Percentiles rank a stretch among this genome's conserved stretches.
Evolutionary conservation across 2,113 vertebrate species (phyloP).

Genomic region (Mustelus asterias): DNA sequence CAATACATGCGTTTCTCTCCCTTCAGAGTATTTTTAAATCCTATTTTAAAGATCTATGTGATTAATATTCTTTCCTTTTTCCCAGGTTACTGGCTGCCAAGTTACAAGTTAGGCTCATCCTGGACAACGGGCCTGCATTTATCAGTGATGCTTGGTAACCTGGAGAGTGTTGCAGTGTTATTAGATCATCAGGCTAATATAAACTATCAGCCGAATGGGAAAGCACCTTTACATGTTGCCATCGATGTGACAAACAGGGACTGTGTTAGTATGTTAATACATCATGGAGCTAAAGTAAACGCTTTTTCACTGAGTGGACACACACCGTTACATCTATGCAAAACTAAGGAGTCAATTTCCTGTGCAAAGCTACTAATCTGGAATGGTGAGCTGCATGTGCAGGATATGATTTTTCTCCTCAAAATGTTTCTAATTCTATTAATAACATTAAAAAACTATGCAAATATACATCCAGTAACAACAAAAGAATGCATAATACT

Average conservation of each 20-base stretch:
- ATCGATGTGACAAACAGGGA: constrained; percentile 71
- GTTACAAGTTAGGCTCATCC: constrained; percentile 83
- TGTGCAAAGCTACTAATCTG: constrained; percentile 80
- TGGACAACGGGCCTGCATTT: constrained; percentile 90
- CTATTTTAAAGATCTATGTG: not conserved
- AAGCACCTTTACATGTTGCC: constrained; percentile 86
- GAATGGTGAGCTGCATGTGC: constrained; percentile 64
- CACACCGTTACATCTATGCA: constrained; percentile 78
- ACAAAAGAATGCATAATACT: not conserved
- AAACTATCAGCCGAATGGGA: constrained; percentile 86
- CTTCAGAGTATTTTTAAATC: not conserved
- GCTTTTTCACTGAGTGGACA: constrained; percentile 79
- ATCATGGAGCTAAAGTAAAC: constrained; percentile 72
- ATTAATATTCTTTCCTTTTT: constrained; percentile 39
- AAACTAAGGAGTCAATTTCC: constrained; percentile 63
- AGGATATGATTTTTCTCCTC: not conserved
- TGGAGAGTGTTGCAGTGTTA: constrained; percentile 72
- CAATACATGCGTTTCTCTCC: not conserved
- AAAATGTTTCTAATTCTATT: not conserved
- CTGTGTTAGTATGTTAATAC: constrained; percentile 72
- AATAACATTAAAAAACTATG: not conserved
- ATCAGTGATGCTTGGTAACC: constrained; percentile 75
- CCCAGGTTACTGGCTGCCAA: constrained; percentile 88
- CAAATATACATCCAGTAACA: not conserved
- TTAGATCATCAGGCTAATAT: constrained; percentile 75